These are phyloP conservation scores for Apis dorsata DNA, from an alignment of 1,140 invertebrate species.

Conservation along the genomic window DNA sequence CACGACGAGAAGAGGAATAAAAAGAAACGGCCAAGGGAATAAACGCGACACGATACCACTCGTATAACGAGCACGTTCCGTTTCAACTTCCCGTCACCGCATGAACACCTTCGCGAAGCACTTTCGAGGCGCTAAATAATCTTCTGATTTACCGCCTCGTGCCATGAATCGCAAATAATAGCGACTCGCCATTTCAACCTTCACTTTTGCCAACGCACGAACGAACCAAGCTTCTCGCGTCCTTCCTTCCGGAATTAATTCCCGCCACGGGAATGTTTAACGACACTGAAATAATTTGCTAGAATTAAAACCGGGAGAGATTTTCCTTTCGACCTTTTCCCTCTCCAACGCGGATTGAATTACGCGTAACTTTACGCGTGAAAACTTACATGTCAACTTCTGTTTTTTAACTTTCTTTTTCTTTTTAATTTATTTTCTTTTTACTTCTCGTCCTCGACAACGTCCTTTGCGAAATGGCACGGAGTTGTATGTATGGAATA, in stretches of 20 bases:
- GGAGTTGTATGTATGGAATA: too few species aligned
- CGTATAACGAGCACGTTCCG: conserved; percentile 46
- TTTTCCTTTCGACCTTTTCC: not conserved
- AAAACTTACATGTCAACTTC: not conserved
- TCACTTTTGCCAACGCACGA: conserved; percentile 1
- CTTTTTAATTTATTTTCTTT: not conserved
- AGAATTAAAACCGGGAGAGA: not conserved
- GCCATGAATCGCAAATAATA: conserved; percentile 39
- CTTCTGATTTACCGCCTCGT: conserved; percentile 37
- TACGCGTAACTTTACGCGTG: not conserved
- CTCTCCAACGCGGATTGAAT: not conserved
- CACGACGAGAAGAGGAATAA: not conserved
- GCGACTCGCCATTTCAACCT: not conserved
- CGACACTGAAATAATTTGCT: conserved; percentile 16
- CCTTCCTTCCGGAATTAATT: conserved; percentile 27
- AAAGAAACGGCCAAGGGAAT: conserved; percentile 41
- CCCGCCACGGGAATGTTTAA: not conserved
- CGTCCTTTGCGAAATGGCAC: too few species aligned
- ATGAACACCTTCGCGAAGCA: conserved; percentile 8
- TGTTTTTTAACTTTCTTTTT: too few species aligned
- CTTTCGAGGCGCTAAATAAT: conserved; percentile 37
- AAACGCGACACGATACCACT: conserved; percentile 42
- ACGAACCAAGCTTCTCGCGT: not conserved
- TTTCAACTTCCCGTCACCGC: conserved; percentile 2
- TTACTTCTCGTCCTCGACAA: too few species aligned